Evolutionary conservation across 2,888 invertebrate species (phyloP), one percentile per base, ranked within the genome.

Genomic region (Tetragonula carbonaria): DNA sequence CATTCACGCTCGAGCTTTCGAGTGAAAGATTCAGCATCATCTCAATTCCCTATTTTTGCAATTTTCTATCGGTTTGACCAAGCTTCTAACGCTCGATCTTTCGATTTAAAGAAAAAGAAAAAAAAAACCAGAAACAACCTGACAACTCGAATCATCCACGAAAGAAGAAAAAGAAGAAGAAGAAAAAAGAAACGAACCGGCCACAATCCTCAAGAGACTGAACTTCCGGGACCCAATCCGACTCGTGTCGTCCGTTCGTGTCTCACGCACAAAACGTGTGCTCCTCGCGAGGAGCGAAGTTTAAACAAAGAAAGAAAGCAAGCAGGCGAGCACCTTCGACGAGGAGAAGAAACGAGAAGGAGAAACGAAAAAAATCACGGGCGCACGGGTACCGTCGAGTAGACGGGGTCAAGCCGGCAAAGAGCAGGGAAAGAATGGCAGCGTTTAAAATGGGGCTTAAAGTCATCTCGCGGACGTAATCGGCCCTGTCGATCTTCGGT

Each of bases 401-500:
- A 63, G 85, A 75, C 85, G 79, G 84, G 88, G 88, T 88, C 88
- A 85, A 85, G 63, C 78, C 23, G 78, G 63, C 23, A 23, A 65
- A 76, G 66, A 59, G 75, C 67, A 23, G 81, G 71, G 81, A 86
- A 88, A 87, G 90, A 90, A 90, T 90, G 84, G 86, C 90, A 87
- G 85, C 86, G 71, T 90, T 90, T 90, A 90, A 90, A 90, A 72
- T 23, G 70, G 72, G 87, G 88, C 88, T 90, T 88, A 90, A 87
- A 90, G 87, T 90, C 90, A 88, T 73, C 45, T 45, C 87, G 87
- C 80, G 86, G 87, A 90, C 90, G 86, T 90, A 90, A 90, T 90
- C 90, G 82, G 75, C 14, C 79, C 79, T 90, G 90, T 90, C 90
- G 90, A 90, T 90, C 90, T 90, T 85, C 86, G 80, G 82, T 85